Base-by-base conservation (phyloP, 2,888 invertebrate species). In the Pecten maximus region DNA sequence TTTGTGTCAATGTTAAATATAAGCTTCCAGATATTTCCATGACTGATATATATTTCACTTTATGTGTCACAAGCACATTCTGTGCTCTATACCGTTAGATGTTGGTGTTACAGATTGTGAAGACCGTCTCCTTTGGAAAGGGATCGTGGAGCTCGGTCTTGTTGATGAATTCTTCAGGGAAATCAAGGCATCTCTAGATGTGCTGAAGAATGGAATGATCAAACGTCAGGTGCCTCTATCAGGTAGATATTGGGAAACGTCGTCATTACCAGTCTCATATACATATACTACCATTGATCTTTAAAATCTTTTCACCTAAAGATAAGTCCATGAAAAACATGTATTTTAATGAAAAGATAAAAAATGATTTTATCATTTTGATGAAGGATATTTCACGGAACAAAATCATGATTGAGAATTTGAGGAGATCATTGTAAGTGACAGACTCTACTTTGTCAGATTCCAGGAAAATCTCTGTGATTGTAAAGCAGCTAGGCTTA, bases 101-200 rank as follows among this genome's bases (percentile, higher is more conserved):
- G 93, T 0, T 54, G 3, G 10, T 54, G 16, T 15, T n/a, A 50
- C 35, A 74, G 74, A 74, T 74, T 74, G 74, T 74, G 96, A 96
- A 40, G 95, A 95, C 90, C 91, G 92, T 28, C 91, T 92, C 87
- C 95, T 96, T 87, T 96, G 96, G 96, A 92, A 94, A 54, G 95
- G 95, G 6, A 95, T 96, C 23, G 93, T 94, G 40, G 94, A 95
- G 88, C 89, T 96, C 1, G 96, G 95, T 12, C 91, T 96, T 40
- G 91, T 95, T n/a, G 95, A 95, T 89, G 95, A 95, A 86, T 94
- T 96, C 89, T 94, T 96, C 90, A 90, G 94, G n/a, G 96, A 96
- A 90, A 95, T 96, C 28, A 95, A 95, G 91, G 89, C 93, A 2
- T 92, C 94, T 12, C 92, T 95, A 12, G 94, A 95, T 87, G 40